Base-by-base conservation (phyloP, 2,888 invertebrate genomes). In the Adelognathus sp. region DNA sequence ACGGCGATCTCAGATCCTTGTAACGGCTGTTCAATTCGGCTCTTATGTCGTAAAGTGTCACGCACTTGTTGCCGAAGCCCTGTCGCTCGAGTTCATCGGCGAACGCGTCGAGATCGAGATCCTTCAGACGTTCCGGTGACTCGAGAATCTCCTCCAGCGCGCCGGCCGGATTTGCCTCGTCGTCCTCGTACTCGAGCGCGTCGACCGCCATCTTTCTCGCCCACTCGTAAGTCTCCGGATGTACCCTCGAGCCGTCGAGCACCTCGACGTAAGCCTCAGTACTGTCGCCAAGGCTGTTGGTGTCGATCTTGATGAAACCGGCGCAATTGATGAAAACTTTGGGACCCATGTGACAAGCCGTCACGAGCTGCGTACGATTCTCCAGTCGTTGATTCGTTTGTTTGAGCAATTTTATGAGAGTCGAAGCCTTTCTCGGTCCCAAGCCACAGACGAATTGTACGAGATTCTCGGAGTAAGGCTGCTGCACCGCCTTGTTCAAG, bases 151-250 rank as follows among this genome's bases (percentile, higher is more conserved):
- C 99, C 91, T 99, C 99, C 27, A 99, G 92, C 11, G 99, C 99
- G 0, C 98, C 98, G 0, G 99, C 98, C 0, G 99, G 98, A 92
- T 98, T 98, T 0, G 97, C 96, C 84, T 98, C 98, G 89, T 98
- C 98, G 88, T 99, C 99, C 88, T 99, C 99, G 86, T 99, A 98
- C 87, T 99, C 99, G 56, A 99, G 92, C 0, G 99, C 99, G 92
- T 99, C 99, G 0, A 99, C 98, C 0, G 99, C 99, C 99, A 99
- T 99, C 92, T 99, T 99, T 44, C 99, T 93, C 0, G 99, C 99
- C 99, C 99, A 99, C 89, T 99, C 99, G 91, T 99, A 99, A 0
- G 99, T 98, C 92, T 99, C 99, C 0, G 99, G 99, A 92, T 99
- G 99, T 0, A 99, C 99, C 85, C 99, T 94, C 0, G 99, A 98